phyloP scores from a whole-genome alignment of 2,888 invertebrate species.

The Sarcophaga carnaria region DNA sequence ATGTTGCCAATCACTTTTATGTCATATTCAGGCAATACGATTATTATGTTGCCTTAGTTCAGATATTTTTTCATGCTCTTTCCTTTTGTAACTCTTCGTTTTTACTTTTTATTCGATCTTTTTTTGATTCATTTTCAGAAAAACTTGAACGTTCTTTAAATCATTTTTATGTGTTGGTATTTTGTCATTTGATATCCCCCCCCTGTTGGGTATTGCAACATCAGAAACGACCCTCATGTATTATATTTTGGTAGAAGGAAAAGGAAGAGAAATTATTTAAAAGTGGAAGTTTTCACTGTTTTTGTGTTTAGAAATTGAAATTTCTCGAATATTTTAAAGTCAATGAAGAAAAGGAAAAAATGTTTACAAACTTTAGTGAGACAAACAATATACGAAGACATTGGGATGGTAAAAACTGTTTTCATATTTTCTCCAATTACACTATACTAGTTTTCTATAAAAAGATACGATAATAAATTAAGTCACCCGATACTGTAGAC shows the following conservation, averaged over 20 bases:
- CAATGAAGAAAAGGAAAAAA: too few species aligned
- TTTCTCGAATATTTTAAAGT: not conserved
- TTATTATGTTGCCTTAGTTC: not conserved
- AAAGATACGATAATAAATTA: too few species aligned
- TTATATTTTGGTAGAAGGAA: not conserved
- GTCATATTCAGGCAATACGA: slow-evolving; percentile 9
- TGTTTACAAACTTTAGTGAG: too few species aligned
- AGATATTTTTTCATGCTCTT: not conserved
- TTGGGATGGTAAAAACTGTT: too few species aligned
- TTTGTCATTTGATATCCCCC: not conserved
- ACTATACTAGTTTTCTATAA: too few species aligned
- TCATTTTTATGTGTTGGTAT: not conserved
- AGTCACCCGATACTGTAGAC: too few species aligned
- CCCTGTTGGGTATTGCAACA: not conserved
- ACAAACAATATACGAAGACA: too few species aligned
- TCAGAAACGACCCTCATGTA: not conserved
- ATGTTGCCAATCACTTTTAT: slow-evolving; percentile 53
- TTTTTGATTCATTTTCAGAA: too few species aligned
- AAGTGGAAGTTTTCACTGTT: not conserved
- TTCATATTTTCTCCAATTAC: too few species aligned
- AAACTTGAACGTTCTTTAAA: not conserved
- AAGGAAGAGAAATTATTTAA: not conserved
- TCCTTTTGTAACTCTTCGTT: not conserved
- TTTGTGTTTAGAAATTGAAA: not conserved
- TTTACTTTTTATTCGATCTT: not conserved